These are phyloP conservation scores for Coregonus sp. DNA, from an alignment of 2,797 vertebrate species.

Conservation along the genomic window DNA sequence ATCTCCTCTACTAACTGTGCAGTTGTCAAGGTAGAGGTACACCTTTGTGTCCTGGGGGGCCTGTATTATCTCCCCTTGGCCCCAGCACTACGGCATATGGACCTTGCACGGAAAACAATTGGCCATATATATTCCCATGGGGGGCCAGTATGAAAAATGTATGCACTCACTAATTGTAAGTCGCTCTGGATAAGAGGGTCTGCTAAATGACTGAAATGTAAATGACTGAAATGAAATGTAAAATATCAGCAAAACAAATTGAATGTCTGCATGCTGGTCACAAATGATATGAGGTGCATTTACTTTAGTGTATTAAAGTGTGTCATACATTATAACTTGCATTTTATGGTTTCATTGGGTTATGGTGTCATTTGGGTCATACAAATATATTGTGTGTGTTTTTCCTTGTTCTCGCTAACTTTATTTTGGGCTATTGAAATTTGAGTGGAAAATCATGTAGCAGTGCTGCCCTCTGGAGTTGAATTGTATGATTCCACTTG, in stretches of 20 bases:
- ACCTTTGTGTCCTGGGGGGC: neutral
- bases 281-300: neutral
- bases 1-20: neutral
- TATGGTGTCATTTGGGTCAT: too few relatives aligned
- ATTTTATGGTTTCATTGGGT: neutral
- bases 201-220: too few relatives aligned
- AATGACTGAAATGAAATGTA: too few relatives aligned
- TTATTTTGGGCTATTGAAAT: neutral
- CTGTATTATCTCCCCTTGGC: neutral
- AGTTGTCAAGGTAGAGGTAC: constrained; percentile 2
- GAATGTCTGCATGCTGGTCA: neutral
- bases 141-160: too few relatives aligned
- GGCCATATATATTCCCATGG: neutral
- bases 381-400: neutral
- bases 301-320: neutral
- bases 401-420: neutral
- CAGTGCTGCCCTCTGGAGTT: constrained; percentile 15
- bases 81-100: neutral
- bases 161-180: too few relatives aligned
- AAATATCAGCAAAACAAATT: neutral
- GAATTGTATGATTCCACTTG: neutral
- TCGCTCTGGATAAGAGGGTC: too few relatives aligned
- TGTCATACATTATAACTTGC: neutral
- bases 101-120: neutral
- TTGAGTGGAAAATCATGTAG: neutral